Base-by-base conservation (phyloP, 2,113 vertebrate species). In the Sprattus sprattus region DNA sequence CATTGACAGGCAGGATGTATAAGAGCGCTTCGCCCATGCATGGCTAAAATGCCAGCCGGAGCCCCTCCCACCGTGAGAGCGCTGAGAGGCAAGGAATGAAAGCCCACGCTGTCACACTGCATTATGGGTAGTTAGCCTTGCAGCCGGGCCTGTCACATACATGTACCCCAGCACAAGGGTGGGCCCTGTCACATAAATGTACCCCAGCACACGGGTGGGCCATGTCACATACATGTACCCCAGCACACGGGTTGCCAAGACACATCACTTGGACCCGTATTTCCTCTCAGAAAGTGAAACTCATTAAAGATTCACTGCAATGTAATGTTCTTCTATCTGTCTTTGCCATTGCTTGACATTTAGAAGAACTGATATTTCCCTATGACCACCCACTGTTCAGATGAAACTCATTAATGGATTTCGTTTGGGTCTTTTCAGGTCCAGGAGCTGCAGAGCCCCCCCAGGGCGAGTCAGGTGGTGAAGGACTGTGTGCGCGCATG, bases 401-500 rank as follows among this genome's bases (percentile, higher is more conserved):
- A 54, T 54, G n/a, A n/a, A 15, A 16, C 52, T 57, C 52, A 57
- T n/a, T 6, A 25, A n/a, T 25, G 60, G 60, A 25, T 20, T 32
- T 6, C 32, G 13, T 28, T 81, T 8, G 54, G 32, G 91, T 78
- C 91, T 0, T 89, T 60, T 64, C 88, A 99, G 98, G 98, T 99
- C 25, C 96, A 99, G 86, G 98, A 99, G 91, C 93, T 99, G 39
- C 98, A 98, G 91, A 98, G 94, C 84, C 98, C 98, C 0, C 97
- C 98, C 0, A 95, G 97, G 90, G 98, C 98, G 82, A 98, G 98
- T 25, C 93, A 93, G 86, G 97, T 99, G 57, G 98, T 99, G 88
- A 99, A 98, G 88, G 98, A 99, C 85, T 99, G 98, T 57, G 97
- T 99, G 50, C 95, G 95, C 89, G 98, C 98, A 0, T 99, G 98